phyloP scores from a whole-genome alignment of 2,888 invertebrate genomes.

The Hesperia comma region DNA sequence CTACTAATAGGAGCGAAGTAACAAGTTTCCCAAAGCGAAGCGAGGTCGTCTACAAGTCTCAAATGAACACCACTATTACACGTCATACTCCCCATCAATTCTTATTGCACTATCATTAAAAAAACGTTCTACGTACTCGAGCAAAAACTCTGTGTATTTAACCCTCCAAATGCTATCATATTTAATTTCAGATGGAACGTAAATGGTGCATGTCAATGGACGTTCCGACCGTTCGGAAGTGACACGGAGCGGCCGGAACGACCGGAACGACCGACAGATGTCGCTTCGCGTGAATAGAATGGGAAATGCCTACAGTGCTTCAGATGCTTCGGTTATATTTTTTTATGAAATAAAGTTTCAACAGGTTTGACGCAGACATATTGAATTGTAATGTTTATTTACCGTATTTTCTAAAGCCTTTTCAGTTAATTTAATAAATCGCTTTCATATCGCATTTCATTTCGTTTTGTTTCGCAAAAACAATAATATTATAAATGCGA shows the following conservation, averaged over 20 bases:
- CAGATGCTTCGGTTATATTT: background rate
- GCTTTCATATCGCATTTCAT: no score
- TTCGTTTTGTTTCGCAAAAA: no score
- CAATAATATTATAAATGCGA: no score
- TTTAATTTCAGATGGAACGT: background rate
- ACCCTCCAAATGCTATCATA: background rate
- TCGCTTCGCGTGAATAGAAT: slow-evolving; percentile 12
- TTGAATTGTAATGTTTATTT: no score
- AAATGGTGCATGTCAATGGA: slow-evolving; percentile 13
- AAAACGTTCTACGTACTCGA: background rate
- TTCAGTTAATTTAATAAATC: no score
- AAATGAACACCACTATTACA: no score
- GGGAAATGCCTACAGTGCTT: background rate
- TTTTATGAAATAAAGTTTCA: background rate
- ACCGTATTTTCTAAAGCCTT: no score
- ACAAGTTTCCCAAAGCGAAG: no score
- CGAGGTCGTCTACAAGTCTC: no score
- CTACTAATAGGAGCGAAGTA: no score
- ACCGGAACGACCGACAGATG: slow-evolving; percentile 12
- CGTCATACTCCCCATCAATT: no score
- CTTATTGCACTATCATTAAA: no score
- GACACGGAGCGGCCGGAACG: slow-evolving; percentile 2
- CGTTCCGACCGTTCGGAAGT: background rate
- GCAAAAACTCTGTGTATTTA: background rate
- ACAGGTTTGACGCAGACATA: background rate